A percentile compares a stretch with the other conserved stretches of the same genome.
These are phyloP conservation scores for Pangasius mekongensis DNA, from an alignment of 2,797 vertebrate genomes.

Conservation along the genomic window DNA sequence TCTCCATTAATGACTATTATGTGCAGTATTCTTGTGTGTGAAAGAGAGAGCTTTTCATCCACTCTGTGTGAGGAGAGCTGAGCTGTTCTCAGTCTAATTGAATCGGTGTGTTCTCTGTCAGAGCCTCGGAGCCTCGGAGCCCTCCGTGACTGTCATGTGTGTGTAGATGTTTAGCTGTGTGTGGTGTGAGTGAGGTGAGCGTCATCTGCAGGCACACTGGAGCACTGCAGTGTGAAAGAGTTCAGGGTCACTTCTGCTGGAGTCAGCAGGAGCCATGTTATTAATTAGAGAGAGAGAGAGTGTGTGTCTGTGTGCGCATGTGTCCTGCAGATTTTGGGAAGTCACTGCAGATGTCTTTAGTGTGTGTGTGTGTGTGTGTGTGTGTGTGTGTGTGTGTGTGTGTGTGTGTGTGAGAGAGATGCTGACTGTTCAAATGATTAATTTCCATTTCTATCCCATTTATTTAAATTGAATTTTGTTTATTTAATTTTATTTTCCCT, in stretches of 20 bases:
- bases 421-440: not conserved
- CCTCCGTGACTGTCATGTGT: slow-evolving; percentile 1
- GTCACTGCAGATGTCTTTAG: not conserved
- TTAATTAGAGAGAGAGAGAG: not conserved
- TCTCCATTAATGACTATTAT: slow-evolving; percentile 40
- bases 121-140: slow-evolving; percentile 14
- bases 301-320: not conserved
- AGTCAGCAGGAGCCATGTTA: slow-evolving; percentile 10
- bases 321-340: not conserved
- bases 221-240: slow-evolving; percentile 1
- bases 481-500: not conserved
- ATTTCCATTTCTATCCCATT: not conserved
- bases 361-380: not conserved
- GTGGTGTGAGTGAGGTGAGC: slow-evolving; percentile 1
- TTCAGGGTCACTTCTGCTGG: not conserved
- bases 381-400: not conserved
- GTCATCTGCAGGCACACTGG: slow-evolving; percentile 35
- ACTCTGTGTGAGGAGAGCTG: slow-evolving; percentile 8
- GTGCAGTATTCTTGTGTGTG: slow-evolving; percentile 13
- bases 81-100: slow-evolving; percentile 36
- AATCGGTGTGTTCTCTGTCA: slow-evolving; percentile 36
- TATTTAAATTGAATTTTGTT: not conserved
- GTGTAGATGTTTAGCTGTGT: not conserved
- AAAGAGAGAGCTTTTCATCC: slow-evolving; percentile 21
- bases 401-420: not conserved